phyloP scores from a whole-genome alignment of 2,888 invertebrate genomes.

The Oxystoma pomonae region DNA sequence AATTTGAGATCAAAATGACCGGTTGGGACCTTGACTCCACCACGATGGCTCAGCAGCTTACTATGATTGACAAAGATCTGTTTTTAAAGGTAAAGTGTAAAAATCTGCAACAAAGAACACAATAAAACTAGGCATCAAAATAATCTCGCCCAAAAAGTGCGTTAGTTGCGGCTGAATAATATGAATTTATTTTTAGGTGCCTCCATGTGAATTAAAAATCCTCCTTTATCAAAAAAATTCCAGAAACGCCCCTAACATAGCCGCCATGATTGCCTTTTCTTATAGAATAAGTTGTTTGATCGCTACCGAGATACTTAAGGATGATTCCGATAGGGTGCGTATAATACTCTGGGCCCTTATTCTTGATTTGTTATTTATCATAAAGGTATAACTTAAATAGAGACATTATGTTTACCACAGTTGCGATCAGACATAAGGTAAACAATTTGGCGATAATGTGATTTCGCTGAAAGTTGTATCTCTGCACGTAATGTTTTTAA shows the following conservation, averaged over 20 bases:
- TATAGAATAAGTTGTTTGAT: conserved; percentile 52
- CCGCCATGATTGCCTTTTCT: conserved; percentile 52
- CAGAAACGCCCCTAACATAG: conserved; percentile 51
- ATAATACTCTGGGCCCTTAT: no score
- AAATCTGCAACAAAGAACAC: no score
- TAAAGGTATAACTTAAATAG: no score
- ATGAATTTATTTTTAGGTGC: conserved; percentile 34
- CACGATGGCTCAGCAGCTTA: conserved; percentile 51
- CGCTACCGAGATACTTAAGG: conserved; percentile 49
- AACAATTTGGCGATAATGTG: no score
- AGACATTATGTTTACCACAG: no score
- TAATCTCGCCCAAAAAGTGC: no score
- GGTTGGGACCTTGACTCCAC: conserved; percentile 55
- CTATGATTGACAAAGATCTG: conserved; percentile 52
- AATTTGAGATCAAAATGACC: conserved; percentile 44
- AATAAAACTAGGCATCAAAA: no score
- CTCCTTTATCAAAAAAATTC: conserved; percentile 47
- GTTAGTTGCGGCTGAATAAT: no score
- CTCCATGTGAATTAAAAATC: conserved; percentile 46
- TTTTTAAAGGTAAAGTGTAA: conserved; percentile 48
- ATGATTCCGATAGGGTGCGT: conserved; percentile 44
- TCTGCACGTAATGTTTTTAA: no score
- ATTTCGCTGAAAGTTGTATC: no score
- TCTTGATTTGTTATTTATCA: no score
- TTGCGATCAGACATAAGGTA: no score